Evolutionary conservation across 2,797 vertebrate species (phyloP).

Genomic region (Typhlichthys subterraneus): DNA sequence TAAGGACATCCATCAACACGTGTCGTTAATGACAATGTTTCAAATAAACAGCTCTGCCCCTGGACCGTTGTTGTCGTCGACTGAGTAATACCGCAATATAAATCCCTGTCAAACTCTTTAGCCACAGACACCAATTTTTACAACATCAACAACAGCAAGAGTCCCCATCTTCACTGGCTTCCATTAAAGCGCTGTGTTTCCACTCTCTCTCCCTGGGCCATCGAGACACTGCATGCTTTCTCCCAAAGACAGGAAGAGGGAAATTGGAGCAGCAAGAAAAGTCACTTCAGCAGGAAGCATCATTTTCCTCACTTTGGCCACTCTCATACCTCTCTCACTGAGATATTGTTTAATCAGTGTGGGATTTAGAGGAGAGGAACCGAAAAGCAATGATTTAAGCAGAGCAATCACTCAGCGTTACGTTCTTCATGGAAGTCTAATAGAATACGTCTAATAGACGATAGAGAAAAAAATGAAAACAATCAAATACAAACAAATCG

Average conservation of each 20-base stretch:
- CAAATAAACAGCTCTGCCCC: conserved; percentile 28
- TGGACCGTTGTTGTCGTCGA: neutral
- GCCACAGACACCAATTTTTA: neutral
- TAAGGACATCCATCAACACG: conserved; percentile 39
- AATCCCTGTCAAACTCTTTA: conserved; percentile 20
- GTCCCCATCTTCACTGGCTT: conserved; percentile 29
- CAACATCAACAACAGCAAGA: conserved; percentile 40
- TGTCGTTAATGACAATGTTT: conserved; percentile 31
- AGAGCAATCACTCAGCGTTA: conserved; percentile 5
- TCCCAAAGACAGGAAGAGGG: conserved; percentile 54
- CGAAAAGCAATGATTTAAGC: conserved; percentile 16
- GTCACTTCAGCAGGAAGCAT: conserved; percentile 55
- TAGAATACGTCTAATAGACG: neutral
- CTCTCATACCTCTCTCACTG: conserved; percentile 31
- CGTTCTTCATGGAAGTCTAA: too few species aligned
- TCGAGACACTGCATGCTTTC: conserved; percentile 29
- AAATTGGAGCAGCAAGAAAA: conserved; percentile 22
- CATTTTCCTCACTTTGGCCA: conserved; percentile 23
- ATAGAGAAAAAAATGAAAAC: conserved; percentile 11
- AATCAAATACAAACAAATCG: conserved; percentile 2
- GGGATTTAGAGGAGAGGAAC: neutral
- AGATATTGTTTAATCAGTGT: conserved; percentile 26
- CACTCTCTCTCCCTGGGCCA: conserved; percentile 48
- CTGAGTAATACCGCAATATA: conserved; percentile 2
- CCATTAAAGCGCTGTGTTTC: conserved; percentile 40